Evolutionary conservation across 2,888 invertebrate genomes (phyloP).

Genomic region (Lissocephala sabroskyi): DNA sequence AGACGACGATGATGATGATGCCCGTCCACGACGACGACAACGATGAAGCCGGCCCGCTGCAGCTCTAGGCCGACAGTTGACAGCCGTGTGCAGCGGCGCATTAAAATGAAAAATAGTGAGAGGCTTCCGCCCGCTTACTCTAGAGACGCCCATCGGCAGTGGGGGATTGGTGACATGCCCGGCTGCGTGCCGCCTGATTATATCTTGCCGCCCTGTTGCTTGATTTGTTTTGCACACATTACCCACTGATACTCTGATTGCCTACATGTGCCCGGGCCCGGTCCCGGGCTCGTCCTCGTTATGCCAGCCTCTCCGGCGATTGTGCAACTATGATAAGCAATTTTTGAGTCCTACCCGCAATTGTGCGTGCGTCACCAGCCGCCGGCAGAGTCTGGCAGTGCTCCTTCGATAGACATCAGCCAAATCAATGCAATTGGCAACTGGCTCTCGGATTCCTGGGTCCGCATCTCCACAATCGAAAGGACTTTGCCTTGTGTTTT

Average conservation of each 20-base stretch:
- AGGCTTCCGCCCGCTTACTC: constrained; percentile 28
- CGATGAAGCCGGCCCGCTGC: constrained; percentile 20
- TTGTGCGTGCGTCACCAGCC: too few relatives aligned
- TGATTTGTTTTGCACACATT: constrained; percentile 66
- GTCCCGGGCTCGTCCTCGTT: too few relatives aligned
- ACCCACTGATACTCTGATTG: too few relatives aligned
- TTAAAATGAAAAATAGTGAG: constrained; percentile 60
- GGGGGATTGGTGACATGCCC: constrained; percentile 31
- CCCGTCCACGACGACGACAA: constrained; percentile 5
- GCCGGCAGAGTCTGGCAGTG: too few relatives aligned
- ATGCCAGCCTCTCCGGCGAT: constrained; percentile 17
- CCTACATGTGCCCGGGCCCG: too few relatives aligned
- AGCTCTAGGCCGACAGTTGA: constrained; percentile 49
- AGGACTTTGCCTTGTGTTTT: too few relatives aligned
- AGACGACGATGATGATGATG: constrained; percentile 6
- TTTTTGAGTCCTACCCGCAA: constrained; percentile 15
- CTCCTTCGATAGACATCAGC: too few relatives aligned
- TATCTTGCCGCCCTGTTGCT: constrained; percentile 43
- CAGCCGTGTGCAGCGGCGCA: constrained; percentile 64
- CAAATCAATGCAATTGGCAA: too few relatives aligned
- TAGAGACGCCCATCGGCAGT: constrained; percentile 2
- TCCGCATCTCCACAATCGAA: too few relatives aligned
- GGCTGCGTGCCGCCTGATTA: constrained; percentile 39
- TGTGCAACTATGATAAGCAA: constrained; percentile 61
- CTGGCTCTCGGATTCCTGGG: too few relatives aligned